Conservation (phyloP, 2,113 vertebrate genomes). For the Raja brachyura region DNA sequence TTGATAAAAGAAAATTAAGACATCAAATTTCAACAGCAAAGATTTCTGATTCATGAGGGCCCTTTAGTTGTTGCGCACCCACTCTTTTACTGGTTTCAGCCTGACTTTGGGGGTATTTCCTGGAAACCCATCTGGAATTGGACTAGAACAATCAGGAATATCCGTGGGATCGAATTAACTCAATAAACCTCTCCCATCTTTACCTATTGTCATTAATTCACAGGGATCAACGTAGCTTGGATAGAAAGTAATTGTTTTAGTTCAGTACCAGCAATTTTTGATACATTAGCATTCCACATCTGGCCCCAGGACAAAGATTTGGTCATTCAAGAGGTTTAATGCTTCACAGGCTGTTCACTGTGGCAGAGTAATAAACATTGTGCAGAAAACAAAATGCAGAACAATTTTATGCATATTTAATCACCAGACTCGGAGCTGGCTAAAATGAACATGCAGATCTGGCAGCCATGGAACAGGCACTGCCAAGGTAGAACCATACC, state of each 20-base stretch:
- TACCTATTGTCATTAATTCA: not conserved
- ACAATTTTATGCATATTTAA: not conserved
- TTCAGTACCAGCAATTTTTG: not conserved
- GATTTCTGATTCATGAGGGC: not conserved
- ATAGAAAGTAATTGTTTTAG: not conserved
- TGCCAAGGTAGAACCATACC: not conserved
- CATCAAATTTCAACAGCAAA: not conserved
- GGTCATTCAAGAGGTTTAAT: constrained; percentile 9
- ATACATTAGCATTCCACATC: not conserved
- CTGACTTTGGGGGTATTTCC: not conserved
- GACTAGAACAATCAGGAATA: not conserved
- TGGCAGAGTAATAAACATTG: not conserved
- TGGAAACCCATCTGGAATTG: not conserved
- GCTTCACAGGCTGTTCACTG: constrained; percentile 14
- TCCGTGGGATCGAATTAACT: not conserved
- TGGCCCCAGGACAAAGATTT: not conserved
- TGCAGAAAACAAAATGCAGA: not conserved
- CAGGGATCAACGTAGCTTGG: not conserved
- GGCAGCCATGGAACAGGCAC: not conserved
- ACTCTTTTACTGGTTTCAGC: not conserved
- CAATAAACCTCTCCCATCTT: not conserved
- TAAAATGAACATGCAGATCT: not conserved
- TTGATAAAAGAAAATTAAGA: not conserved
- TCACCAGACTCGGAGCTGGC: not conserved
- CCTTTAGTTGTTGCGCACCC: not conserved